Base-by-base conservation (phyloP, 2,113 vertebrate species). In the Plotosus lineatus region DNA sequence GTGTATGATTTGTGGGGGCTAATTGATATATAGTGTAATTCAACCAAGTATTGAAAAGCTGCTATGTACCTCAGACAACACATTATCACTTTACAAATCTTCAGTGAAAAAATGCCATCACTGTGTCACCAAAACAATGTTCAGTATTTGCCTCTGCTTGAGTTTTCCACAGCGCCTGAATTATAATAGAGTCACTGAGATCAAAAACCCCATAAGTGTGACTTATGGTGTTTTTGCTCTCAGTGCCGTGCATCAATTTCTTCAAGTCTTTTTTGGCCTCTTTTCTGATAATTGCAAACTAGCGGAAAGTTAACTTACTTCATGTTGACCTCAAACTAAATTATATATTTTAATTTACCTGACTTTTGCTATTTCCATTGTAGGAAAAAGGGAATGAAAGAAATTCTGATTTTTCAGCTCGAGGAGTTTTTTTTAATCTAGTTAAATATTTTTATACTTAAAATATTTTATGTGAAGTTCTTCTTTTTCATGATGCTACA, bases 241-340 rank as follows among this genome's bases (percentile, higher is more conserved):
- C n/a, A n/a, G n/a, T n/a, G n/a, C n/a, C n/a, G n/a, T n/a, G n/a
- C n/a, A n/a, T n/a, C n/a, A n/a, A 55, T 68, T 79, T 44, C 77
- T 56, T 68, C 36, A 58, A 44, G 38, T 17, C 23, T 17, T 26
- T 12, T n/a, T 68, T 78, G 26, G 33, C 23, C n/a, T 72, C 21
- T 21, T 42, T 46, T 58, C 69, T 79, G 26, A 46, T 44, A 36
- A 28, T 36, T 71, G 51, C 36, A 4, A 14, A 12, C 9, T 56
- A 3, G 38, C 53, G 66, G 50, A 79, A 79, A 71, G 66, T 56
- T 46, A 71, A 44, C 71, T 58, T 26, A 72, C 7, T n/a, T 53
- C 51, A 58, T 40, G 53, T n/a, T 44, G 50, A 79, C 66, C 77
- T 31, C 40, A 58, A 33, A 58, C 38, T 79, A 56, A 69, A 51